These are phyloP conservation scores for Cylindroiulus punctatus DNA, from an alignment of 2,888 invertebrate genomes.

Conservation along the genomic window DNA sequence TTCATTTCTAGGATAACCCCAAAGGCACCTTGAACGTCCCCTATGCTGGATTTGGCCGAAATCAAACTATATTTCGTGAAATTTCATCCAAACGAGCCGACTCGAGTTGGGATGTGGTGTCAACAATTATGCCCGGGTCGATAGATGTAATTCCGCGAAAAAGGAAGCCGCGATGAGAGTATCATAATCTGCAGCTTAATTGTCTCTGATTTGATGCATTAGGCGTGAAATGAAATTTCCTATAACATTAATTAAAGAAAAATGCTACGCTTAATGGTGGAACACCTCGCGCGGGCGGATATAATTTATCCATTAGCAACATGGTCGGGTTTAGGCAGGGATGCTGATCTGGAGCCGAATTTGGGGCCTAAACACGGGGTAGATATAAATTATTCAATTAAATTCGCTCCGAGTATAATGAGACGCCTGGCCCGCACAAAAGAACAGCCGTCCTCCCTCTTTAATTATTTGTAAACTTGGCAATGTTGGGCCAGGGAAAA, in stretches of 20 bases:
- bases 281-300: neutral
- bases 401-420: neutral
- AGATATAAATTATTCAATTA: conserved; percentile 18
- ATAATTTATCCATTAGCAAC: conserved; percentile 18
- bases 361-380: neutral
- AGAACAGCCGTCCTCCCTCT: neutral
- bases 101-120: neutral
- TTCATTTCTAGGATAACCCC: no score
- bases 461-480: neutral
- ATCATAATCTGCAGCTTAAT: conserved; percentile 43
- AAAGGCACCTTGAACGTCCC: no score
- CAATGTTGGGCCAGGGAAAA: neutral
- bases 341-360: neutral
- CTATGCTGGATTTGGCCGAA: no score
- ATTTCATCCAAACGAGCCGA: neutral
- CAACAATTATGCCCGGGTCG: neutral
- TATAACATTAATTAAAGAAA: conserved; percentile 27
- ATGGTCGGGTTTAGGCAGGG: neutral
- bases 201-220: conserved; percentile 47
- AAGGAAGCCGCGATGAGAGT: conserved; percentile 36
- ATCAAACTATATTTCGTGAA: no score
- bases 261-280: neutral
- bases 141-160: neutral
- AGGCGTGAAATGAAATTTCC: conserved; percentile 49
- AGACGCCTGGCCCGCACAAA: neutral